phyloP scores from a whole-genome alignment of 2,797 vertebrate genomes.

The Coendou prehensilis region DNA sequence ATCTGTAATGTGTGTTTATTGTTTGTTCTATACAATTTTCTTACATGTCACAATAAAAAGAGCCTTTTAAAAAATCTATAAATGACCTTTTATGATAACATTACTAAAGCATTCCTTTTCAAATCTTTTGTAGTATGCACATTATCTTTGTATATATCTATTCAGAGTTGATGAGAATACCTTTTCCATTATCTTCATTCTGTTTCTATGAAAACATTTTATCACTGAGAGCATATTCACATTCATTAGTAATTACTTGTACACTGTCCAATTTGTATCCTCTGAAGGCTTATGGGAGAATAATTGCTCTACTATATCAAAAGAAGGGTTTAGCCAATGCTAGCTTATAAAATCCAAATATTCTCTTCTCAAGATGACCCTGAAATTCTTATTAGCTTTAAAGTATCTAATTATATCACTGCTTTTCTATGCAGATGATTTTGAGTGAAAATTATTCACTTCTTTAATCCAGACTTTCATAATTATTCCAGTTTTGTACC shows the following conservation, averaged over 20 bases:
- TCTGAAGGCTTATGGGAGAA: slow-evolving; percentile 64
- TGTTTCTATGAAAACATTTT: slow-evolving; percentile 80
- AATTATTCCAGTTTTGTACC: slow-evolving; percentile 74
- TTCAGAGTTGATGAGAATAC: slow-evolving; percentile 79
- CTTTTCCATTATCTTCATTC: slow-evolving; percentile 82
- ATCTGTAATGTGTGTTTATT: slow-evolving; percentile 66
- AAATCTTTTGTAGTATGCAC: slow-evolving; percentile 78
- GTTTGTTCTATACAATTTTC: slow-evolving; percentile 64
- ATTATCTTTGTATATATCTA: slow-evolving; percentile 81
- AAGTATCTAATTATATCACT: slow-evolving; percentile 82
- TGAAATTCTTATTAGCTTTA: slow-evolving; percentile 72
- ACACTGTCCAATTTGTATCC: slow-evolving; percentile 71
- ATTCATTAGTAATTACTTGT: slow-evolving; percentile 83
- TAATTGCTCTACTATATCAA: slow-evolving; percentile 61
- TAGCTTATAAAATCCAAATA: slow-evolving; percentile 66
- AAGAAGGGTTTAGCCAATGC: slow-evolving; percentile 62
- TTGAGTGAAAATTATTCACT: slow-evolving; percentile 64
- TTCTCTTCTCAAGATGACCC: slow-evolving; percentile 70
- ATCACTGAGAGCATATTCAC: slow-evolving; percentile 75
- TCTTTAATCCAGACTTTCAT: slow-evolving; percentile 67
- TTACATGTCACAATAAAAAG: slow-evolving; percentile 69
- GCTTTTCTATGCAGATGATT: slow-evolving; percentile 71
- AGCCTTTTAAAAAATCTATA: slow-evolving; percentile 76
- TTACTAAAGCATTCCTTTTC: slow-evolving; percentile 75
- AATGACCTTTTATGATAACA: slow-evolving; percentile 75